These are phyloP conservation scores for Lithophane semibrunnea DNA, from an alignment of 2,888 invertebrate genomes.

Conservation along the genomic window DNA sequence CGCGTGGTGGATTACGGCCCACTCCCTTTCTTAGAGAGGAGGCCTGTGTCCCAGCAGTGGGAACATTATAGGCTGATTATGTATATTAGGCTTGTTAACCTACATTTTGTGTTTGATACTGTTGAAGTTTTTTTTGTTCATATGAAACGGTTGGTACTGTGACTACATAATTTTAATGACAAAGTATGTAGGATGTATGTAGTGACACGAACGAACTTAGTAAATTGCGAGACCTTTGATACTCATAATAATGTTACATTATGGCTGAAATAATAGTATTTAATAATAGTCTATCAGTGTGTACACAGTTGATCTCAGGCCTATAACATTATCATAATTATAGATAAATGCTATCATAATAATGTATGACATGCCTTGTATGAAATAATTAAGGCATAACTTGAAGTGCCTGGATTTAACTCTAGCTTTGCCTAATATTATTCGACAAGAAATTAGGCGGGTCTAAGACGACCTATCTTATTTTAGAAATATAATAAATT, in stretches of 20 bases:
- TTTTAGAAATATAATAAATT: background rate
- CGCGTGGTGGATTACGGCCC: too few relatives aligned
- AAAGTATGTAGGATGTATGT: background rate
- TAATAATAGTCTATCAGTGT: conserved; percentile 31
- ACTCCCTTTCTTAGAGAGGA: too few relatives aligned
- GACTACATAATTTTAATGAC: background rate
- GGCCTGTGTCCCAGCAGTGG: too few relatives aligned
- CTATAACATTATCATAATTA: conserved; percentile 50
- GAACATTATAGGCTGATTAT: too few relatives aligned
- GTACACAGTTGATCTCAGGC: conserved; percentile 3
- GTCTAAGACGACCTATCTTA: background rate
- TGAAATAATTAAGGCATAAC: conserved; percentile 27
- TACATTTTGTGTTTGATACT: too few relatives aligned
- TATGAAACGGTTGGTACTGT: too few relatives aligned
- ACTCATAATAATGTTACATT: background rate
- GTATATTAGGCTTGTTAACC: too few relatives aligned
- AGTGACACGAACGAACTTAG: background rate
- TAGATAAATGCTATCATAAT: conserved; percentile 37
- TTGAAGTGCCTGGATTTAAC: background rate
- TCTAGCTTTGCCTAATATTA: background rate
- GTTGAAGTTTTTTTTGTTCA: too few relatives aligned
- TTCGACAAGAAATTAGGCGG: background rate
- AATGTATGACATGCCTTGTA: background rate
- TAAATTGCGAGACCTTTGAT: conserved; percentile 11
- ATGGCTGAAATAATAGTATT: background rate